Evolutionary conservation across 2,113 vertebrate genomes (phyloP), one percentile per base, ranked within the genome.

Genomic region (Bothrops jararaca): DNA sequence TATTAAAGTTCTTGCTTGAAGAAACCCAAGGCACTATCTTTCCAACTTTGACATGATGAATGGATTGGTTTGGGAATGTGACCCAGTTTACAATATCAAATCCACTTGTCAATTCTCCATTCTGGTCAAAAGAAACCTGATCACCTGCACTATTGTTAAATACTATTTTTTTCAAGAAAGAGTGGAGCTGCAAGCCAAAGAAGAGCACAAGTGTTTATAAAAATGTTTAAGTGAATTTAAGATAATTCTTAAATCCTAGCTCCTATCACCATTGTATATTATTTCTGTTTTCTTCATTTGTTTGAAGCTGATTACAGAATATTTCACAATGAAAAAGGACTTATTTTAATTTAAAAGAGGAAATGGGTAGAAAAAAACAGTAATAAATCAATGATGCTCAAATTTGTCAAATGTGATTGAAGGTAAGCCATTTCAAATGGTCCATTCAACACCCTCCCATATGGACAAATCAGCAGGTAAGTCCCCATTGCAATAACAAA

Each of bases 41-140:
- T 24, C 93, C 93, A 23, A 93, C 54, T 64, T 60, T 91, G 57
- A 39, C n/a, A 74, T 74, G 64, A 74, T 74, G 13, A 34, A 74
- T 74, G 11, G 64, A 74, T 74, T 74, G 64, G 64, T 74, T 74
- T 74, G 64, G 64, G 64, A 74, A 74, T 34, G 64, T 74, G 64
- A 34, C n/a, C 64, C 64, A 74, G 64, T 74, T 74, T 74, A 34
- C 29, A 34, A 74, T 74, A 74, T 74, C 64, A 74, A 74, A 74
- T 74, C 64, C n/a, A 34, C 29, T 34, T 74, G 5, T n/a, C 64
- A 74, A 74, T 74, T 74, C n/a, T 74, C 64, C n/a, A 74, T 74
- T 74, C n/a, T 34, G 13, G 15, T 74, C 64, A 74, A 74, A 74
- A 74, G 13, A 74, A 74, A 74, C 13, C 64, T 74, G 64, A 74